phyloP scores from a whole-genome alignment of 2,113 vertebrate genomes.

The Rhea americana region DNA sequence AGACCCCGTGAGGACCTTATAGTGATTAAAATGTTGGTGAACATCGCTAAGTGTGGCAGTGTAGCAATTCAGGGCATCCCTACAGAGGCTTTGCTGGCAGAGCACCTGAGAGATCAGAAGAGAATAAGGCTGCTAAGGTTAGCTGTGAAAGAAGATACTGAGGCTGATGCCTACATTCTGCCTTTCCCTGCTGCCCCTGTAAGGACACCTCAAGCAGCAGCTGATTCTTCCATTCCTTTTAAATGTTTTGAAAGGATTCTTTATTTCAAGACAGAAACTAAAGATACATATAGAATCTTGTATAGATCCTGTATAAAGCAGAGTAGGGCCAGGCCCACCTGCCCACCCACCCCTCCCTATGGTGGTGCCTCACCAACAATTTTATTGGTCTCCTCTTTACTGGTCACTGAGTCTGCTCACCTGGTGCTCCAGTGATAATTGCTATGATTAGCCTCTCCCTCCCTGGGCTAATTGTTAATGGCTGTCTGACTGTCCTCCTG shows the following conservation, averaged over 20 bases:
- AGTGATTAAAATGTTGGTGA: conserved; percentile 40
- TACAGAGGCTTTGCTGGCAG: background rate
- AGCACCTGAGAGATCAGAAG: background rate
- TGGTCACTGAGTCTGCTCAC: conserved; percentile 15
- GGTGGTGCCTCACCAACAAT: background rate
- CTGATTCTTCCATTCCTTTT: background rate
- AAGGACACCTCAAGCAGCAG: background rate
- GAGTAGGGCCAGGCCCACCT: too few species aligned
- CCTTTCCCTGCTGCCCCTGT: background rate
- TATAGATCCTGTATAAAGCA: too few species aligned
- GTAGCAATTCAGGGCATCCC: background rate
- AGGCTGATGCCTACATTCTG: background rate
- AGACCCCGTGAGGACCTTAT: conserved; percentile 21
- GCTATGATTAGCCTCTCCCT: conserved; percentile 51
- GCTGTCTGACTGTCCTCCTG: background rate
- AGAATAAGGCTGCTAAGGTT: background rate
- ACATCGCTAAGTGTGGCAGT: background rate
- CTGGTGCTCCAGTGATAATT: conserved; percentile 53
- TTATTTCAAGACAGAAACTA: background rate
- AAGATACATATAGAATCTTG: background rate
- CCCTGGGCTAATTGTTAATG: conserved; percentile 37
- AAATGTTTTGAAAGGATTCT: background rate
- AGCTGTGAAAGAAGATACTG: background rate
- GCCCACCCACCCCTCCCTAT: background rate
- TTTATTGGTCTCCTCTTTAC: background rate